Percentiles rank a stretch among this genome's conserved stretches.
Conservation (phyloP, 2,113 vertebrate genomes). For the Saccopteryx bilineata region DNA sequence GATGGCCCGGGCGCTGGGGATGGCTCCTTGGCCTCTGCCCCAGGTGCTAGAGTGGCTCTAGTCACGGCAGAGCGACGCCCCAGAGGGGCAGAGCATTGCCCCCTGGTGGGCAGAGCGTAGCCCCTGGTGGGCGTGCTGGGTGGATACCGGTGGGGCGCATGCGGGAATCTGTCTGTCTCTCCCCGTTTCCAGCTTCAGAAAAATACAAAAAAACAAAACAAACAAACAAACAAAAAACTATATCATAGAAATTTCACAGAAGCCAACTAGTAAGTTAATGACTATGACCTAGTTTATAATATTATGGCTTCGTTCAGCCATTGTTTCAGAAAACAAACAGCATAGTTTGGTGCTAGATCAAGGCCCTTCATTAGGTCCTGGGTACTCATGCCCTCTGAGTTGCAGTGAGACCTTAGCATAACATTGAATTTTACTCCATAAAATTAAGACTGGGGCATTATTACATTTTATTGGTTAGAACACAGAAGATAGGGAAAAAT, state of each 20-base stretch:
- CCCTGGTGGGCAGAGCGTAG: no score
- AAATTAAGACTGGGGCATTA: conserved; percentile 26
- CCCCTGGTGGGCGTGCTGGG: no score
- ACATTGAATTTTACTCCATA: not conserved
- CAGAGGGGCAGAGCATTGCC: no score
- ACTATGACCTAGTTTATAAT: conserved; percentile 46
- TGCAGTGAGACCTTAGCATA: not conserved
- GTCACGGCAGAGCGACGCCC: no score
- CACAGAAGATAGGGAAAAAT: not conserved
- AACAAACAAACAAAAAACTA: not conserved
- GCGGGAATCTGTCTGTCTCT: no score
- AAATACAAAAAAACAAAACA: no score
- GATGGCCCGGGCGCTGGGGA: no score
- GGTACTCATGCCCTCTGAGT: not conserved
- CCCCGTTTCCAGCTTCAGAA: no score
- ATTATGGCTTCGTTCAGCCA: conserved; percentile 9
- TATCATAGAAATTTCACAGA: conserved; percentile 20
- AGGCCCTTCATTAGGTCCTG: not conserved
- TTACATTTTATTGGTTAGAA: not conserved
- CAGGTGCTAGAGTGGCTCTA: no score
- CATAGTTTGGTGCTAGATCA: not conserved
- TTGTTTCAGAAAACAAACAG: not conserved
- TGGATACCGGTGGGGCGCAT: no score
- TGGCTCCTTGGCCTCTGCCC: no score
- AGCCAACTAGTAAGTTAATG: conserved; percentile 46